Evolutionary conservation across 2,888 invertebrate species (phyloP).

Genomic region (Acanthosepion pharaonis): DNA sequence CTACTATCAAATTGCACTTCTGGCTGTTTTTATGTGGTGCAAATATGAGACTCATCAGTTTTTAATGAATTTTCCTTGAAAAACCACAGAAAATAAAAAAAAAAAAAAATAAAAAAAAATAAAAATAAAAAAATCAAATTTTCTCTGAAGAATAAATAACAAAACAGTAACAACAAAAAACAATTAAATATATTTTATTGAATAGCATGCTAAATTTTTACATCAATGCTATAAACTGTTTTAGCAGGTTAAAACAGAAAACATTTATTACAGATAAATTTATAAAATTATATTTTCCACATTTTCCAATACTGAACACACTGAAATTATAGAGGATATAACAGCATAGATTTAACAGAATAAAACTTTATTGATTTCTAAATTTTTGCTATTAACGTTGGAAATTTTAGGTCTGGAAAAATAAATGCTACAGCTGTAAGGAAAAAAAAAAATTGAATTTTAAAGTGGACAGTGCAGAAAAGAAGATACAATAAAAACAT

Average conservation of each 20-base stretch:
- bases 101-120: not conserved
- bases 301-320: not conserved
- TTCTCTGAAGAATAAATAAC: not conserved
- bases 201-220: conserved; percentile 33
- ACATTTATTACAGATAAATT: not conserved
- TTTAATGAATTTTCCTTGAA: too few species aligned
- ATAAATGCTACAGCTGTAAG: not conserved
- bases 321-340: not conserved
- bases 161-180: not conserved
- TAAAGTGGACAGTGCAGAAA: too few species aligned
- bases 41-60: too few species aligned
- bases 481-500: not conserved
- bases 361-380: not conserved
- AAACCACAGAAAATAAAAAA: not conserved
- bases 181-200: conserved; percentile 14
- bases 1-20: too few species aligned
- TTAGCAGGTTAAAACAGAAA: conserved; percentile 5
- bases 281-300: not conserved
- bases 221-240: conserved; percentile 17
- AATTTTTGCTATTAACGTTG: not conserved
- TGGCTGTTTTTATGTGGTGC: too few species aligned
- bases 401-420: not conserved
- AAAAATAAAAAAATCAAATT: too few species aligned
- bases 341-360: not conserved
- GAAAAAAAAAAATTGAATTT: not conserved